phyloP scores from a whole-genome alignment of 1,140 invertebrate genomes.

The Copidosoma floridanum region DNA sequence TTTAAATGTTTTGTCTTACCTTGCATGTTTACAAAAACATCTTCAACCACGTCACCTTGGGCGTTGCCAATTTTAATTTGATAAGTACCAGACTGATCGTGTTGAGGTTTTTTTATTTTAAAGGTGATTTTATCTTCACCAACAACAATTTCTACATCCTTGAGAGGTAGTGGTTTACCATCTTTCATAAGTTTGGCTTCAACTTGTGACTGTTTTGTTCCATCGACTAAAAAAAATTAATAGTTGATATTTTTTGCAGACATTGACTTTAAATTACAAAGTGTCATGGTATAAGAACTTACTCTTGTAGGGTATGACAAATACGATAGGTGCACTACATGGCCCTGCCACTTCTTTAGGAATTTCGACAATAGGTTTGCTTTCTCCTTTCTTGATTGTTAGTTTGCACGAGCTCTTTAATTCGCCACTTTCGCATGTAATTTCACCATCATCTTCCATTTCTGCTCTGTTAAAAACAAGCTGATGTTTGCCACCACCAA shows the following conservation, averaged over 20 bases:
- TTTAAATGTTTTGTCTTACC: slow-evolving; percentile 46
- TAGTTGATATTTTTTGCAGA: background rate
- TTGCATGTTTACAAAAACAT: slow-evolving; percentile 84
- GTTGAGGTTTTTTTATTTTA: slow-evolving; percentile 85
- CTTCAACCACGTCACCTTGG: slow-evolving; percentile 83
- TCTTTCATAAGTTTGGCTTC: slow-evolving; percentile 87
- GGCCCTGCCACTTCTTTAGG: slow-evolving; percentile 80
- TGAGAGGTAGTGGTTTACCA: slow-evolving; percentile 79
- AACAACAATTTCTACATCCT: slow-evolving; percentile 86
- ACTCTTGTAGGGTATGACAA: slow-evolving; percentile 92
- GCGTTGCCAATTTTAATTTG: slow-evolving; percentile 83
- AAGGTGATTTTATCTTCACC: slow-evolving; percentile 86
- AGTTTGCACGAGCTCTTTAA: slow-evolving; percentile 78
- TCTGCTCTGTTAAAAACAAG: slow-evolving; percentile 82
- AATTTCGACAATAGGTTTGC: slow-evolving; percentile 76
- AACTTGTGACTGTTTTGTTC: slow-evolving; percentile 80
- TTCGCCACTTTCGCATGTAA: slow-evolving; percentile 80
- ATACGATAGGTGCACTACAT: slow-evolving; percentile 72
- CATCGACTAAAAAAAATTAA: slow-evolving; percentile 66
- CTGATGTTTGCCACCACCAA: slow-evolving; percentile 89
- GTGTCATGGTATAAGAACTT: slow-evolving; percentile 35
- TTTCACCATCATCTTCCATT: slow-evolving; percentile 81
- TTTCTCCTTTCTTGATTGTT: slow-evolving; percentile 81
- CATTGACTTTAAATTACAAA: slow-evolving; percentile 1
- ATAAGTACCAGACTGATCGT: slow-evolving; percentile 79